These are phyloP conservation scores for Halocaridina rubra DNA, from an alignment of 2,888 invertebrate genomes.

Conservation along the genomic window DNA sequence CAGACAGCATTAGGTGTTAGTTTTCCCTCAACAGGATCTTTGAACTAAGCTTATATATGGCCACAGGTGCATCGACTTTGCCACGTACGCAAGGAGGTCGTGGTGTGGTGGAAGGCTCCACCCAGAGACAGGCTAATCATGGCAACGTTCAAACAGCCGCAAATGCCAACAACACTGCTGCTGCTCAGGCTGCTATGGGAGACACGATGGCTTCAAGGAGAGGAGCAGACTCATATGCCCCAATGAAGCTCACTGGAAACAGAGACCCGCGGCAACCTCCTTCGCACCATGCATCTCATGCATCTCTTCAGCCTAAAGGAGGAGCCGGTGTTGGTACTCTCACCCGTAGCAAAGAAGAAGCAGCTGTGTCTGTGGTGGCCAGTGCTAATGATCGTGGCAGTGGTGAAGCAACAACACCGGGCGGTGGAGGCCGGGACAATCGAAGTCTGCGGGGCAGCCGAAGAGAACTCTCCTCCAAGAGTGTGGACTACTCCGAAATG, in stretches of 20 bases:
- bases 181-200: slow-evolving; percentile 43
- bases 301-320: slow-evolving; percentile 58
- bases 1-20: background rate
- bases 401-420: slow-evolving; percentile 22
- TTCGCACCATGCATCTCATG: slow-evolving; percentile 61
- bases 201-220: slow-evolving; percentile 41
- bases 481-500: slow-evolving; percentile 73
- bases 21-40: background rate
- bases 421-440: slow-evolving; percentile 50
- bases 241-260: slow-evolving; percentile 10
- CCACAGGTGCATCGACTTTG: slow-evolving; percentile 83
- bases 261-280: slow-evolving; percentile 55
- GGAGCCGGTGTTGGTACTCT: slow-evolving; percentile 45
- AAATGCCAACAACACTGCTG: slow-evolving; percentile 39
- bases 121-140: slow-evolving; percentile 65
- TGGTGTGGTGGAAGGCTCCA: slow-evolving; percentile 76
- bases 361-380: slow-evolving; percentile 36
- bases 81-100: slow-evolving; percentile 81
- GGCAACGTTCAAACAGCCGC: slow-evolving; percentile 65
- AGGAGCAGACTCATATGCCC: slow-evolving; percentile 34
- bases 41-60: slow-evolving; percentile 43
- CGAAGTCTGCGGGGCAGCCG: slow-evolving; percentile 58
- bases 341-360: slow-evolving; percentile 54
- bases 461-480: slow-evolving; percentile 69
- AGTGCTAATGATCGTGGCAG: slow-evolving; percentile 34